Conservation (phyloP, 1,140 invertebrate genomes). For the Eumaeus atala region DNA sequence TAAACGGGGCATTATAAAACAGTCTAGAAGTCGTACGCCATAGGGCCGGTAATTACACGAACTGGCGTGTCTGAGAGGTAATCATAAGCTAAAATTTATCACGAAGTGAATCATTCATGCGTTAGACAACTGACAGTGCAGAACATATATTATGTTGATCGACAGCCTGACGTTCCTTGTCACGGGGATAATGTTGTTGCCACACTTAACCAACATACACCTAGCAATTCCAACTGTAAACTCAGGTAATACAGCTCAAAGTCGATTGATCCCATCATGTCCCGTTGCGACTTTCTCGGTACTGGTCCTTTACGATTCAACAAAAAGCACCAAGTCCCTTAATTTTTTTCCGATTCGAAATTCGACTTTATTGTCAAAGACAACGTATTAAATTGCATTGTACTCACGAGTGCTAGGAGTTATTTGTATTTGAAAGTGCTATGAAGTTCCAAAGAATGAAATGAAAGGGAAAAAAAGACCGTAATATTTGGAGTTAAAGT, state of each 20-base stretch:
- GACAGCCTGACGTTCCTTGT: constrained; percentile 70
- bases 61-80: constrained; percentile 71
- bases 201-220: constrained; percentile 26
- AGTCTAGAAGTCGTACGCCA: constrained; percentile 35
- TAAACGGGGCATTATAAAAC: constrained; percentile 46
- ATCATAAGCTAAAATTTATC: constrained; percentile 74
- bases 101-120: constrained; percentile 71
- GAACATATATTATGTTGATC: constrained; percentile 72
- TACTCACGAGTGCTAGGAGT: neutral
- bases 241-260: constrained; percentile 15
- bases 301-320: constrained; percentile 42
- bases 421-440: constrained; percentile 11
- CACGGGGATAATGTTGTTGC: constrained; percentile 68
- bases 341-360: constrained; percentile 31
- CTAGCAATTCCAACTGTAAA: constrained; percentile 25
- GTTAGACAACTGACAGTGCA: constrained; percentile 68
- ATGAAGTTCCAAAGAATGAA: constrained; percentile 2
- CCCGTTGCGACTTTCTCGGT: constrained; percentile 42
- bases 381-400: constrained; percentile 33
- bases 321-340: constrained; percentile 60
- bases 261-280: constrained; percentile 4
- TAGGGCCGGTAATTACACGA: constrained; percentile 56
- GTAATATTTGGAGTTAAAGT: constrained; percentile 17
- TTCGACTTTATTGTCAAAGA: constrained; percentile 33
- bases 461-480: neutral